These are phyloP conservation scores for Aethes cnicana DNA, from an alignment of 2,888 invertebrate genomes.

Conservation along the genomic window DNA sequence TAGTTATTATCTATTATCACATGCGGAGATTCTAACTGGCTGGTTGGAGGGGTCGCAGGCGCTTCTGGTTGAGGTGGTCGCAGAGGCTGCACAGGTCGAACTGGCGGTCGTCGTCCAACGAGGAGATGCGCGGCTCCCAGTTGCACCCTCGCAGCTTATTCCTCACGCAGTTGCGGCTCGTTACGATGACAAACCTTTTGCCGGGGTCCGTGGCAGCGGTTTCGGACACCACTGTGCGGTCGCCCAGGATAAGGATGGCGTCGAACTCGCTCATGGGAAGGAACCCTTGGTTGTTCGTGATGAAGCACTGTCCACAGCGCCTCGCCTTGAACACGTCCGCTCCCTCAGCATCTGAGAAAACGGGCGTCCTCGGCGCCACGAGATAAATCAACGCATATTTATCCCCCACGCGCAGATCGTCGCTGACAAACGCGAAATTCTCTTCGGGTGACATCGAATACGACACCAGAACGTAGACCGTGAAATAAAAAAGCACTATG, in stretches of 20 bases:
- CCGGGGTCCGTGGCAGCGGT: conserved; percentile 48
- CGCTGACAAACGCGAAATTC: conserved; percentile 47
- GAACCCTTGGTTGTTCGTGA: conserved; percentile 61
- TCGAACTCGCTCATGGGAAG: conserved; percentile 57
- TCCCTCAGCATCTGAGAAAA: conserved; percentile 51
- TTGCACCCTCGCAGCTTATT: conserved; percentile 47
- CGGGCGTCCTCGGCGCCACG: conserved; percentile 41
- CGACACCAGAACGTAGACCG: conserved; percentile 47
- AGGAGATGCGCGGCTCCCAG: conserved; percentile 48
- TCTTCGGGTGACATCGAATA: conserved; percentile 44
- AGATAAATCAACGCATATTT: conserved; percentile 55
- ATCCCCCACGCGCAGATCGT: conserved; percentile 50
- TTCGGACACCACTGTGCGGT: conserved; percentile 38
- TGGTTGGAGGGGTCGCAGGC: conserved; percentile 27
- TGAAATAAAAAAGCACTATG: conserved; percentile 46
- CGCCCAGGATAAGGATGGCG: conserved; percentile 49
- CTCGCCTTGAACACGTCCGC: conserved; percentile 48
- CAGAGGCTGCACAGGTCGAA: conserved; percentile 48
- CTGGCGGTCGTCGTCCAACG: conserved; percentile 40
- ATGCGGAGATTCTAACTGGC: conserved; percentile 31
- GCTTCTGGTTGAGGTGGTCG: conserved; percentile 33
- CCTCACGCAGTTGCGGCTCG: conserved; percentile 44
- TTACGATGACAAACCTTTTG: conserved; percentile 50
- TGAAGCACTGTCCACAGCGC: conserved; percentile 53
- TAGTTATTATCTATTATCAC: conserved; percentile 38